phyloP scores from a whole-genome alignment of 2,113 vertebrate species.

The Labeo rohita region DNA sequence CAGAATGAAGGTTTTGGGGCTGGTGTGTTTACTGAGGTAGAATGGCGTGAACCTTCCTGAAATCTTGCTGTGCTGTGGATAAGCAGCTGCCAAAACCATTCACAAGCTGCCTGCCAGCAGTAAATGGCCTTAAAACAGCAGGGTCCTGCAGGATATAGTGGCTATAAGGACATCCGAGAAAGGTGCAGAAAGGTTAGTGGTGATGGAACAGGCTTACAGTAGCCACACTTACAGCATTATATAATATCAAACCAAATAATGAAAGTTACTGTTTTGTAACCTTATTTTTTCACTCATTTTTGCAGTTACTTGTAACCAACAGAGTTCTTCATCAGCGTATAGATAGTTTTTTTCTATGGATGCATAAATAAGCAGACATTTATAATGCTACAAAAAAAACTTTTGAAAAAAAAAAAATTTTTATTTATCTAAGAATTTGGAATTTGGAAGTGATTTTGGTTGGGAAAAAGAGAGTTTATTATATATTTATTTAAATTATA shows the following conservation, averaged over 20 bases:
- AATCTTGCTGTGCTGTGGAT: constrained; percentile 26
- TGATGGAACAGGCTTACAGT: background rate
- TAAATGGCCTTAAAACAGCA: constrained; percentile 1
- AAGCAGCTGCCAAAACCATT: constrained; percentile 32
- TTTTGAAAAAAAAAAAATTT: too few relatives aligned
- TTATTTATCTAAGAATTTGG: too few relatives aligned
- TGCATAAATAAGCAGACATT: background rate
- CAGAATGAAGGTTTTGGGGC: background rate
- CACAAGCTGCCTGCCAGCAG: background rate
- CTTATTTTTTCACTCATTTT: background rate
- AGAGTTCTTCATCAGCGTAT: background rate
- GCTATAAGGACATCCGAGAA: background rate
- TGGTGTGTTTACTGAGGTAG: background rate
- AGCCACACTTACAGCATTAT: background rate
- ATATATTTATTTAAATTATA: too few relatives aligned
- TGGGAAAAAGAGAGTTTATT: too few relatives aligned
- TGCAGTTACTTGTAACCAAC: background rate
- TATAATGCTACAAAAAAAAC: too few relatives aligned
- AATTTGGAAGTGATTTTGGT: too few relatives aligned
- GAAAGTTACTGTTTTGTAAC: background rate
- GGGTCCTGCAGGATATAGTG: background rate
- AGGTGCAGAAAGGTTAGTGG: background rate
- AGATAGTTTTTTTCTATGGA: background rate
- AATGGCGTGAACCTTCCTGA: background rate
- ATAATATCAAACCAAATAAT: background rate